phyloP scores from a whole-genome alignment of 2,797 vertebrate genomes.

The Syngnathus rostellatus region DNA sequence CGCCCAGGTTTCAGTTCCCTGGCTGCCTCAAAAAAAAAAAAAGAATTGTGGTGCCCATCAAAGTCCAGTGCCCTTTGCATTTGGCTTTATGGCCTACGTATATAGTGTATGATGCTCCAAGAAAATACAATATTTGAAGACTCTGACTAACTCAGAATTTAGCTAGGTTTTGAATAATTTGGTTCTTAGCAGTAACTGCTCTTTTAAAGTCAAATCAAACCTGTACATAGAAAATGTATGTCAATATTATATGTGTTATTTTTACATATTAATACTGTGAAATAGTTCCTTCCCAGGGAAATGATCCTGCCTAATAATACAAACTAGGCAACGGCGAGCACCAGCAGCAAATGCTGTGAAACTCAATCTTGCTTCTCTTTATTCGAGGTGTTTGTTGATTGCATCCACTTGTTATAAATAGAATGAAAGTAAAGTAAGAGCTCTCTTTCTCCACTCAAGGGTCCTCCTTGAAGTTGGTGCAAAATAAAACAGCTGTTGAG shows the following conservation, averaged over 20 bases:
- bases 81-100: too few relatives aligned
- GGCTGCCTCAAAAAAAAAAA: too few relatives aligned
- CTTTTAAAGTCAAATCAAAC: not conserved
- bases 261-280: not conserved
- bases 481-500: not conserved
- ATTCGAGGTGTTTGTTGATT: conserved; percentile 22
- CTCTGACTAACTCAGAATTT: not conserved
- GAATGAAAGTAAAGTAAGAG: not conserved
- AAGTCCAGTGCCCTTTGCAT: too few relatives aligned
- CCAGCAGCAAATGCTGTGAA: conserved; percentile 22
- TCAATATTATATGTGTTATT: too few relatives aligned
- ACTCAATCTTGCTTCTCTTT: conserved; percentile 16
- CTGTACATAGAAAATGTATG: not conserved
- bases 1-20: too few relatives aligned
- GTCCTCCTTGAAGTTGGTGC: not conserved
- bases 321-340: conserved; percentile 3
- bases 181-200: too few relatives aligned
- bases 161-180: too few relatives aligned
- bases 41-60: too few relatives aligned
- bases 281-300: conserved; percentile 12
- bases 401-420: conserved; percentile 28
- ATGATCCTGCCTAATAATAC: not conserved
- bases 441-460: not conserved
- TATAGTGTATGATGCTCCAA: not conserved
- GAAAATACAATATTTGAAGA: not conserved